Evolutionary conservation across 1,140 invertebrate genomes (phyloP), one percentile per base, ranked within the genome.

Genomic region (Phthorimaea operculella): DNA sequence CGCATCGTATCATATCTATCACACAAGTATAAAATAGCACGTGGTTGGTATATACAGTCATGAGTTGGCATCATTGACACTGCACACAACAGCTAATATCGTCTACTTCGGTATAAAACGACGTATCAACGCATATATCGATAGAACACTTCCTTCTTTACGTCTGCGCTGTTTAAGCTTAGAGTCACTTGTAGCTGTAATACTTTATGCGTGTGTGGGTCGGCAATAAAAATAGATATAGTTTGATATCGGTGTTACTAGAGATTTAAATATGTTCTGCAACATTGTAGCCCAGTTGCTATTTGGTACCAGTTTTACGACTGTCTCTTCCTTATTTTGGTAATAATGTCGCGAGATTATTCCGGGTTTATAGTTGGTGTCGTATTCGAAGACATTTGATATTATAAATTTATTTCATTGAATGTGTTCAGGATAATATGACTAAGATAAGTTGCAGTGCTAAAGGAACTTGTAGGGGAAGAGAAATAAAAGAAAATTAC

Each of bases 211-310:
- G 36, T 39, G 36, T 58, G 51, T 54, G 16, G 51, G 56, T 58
- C 14, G 33, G 28, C 49, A 62, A 61, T 70, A 66, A 62, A 68
- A 71, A 68, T 70, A 74, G 59, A 65, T 52, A 45, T 55, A 60
- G 54, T 59, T 58, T 60, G 59, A 69, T 74, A 68, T 56, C 59
- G 49, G 64, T 65, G 65, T 65, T 62, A 58, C 69, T 62, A 55
- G 34, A 63, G 60, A 72, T 71, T 73, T 70, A 69, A 73, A 73
- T 73, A 70, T 70, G 64, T 61, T 64, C 49, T 34, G 52, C 62
- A 63, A 75, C 74, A 69, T 62, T 79, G 74, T 79, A 64, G 56
- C 61, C n/a, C 36, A 64, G 62, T 71, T 70, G 60, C 55, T 64
- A 59, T 67, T 62, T 51, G 55, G 28, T 59, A 48, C 28, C 57